Evolutionary conservation across 1,140 invertebrate species (phyloP).

Genomic region (Panagrolaimus sp.): DNA sequence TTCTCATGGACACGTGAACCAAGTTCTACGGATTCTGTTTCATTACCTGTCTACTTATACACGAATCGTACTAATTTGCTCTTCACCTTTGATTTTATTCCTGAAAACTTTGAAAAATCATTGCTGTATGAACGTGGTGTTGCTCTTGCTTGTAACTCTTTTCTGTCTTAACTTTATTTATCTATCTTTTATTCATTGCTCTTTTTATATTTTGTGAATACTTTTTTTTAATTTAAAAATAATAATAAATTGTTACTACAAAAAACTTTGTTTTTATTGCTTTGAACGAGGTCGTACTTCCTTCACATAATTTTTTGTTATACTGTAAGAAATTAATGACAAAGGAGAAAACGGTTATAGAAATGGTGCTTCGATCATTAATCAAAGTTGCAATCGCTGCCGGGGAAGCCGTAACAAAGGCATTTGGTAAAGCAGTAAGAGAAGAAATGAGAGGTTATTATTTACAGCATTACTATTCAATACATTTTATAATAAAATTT

Average conservation of each 20-base stretch:
- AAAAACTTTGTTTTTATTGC: not conserved
- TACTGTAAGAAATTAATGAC: too few species aligned
- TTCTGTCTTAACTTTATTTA: conserved; percentile 8
- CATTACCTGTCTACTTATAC: conserved; percentile 92
- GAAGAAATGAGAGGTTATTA: conserved; percentile 30
- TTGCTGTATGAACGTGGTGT: conserved; percentile 94
- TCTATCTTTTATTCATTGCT: not conserved
- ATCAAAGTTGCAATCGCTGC: conserved; percentile 29
- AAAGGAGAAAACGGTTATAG: not conserved
- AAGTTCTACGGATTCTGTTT: conserved; percentile 64
- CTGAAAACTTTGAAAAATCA: conserved; percentile 75
- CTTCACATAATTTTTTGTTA: too few species aligned
- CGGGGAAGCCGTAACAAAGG: conserved; percentile 35
- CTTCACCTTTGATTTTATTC: conserved; percentile 88
- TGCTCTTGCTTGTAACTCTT: conserved; percentile 62
- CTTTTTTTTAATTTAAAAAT: not conserved
- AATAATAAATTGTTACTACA: not conserved
- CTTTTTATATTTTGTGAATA: not conserved
- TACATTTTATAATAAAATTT: not conserved
- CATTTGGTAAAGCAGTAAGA: conserved; percentile 25
- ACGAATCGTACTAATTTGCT: conserved; percentile 85
- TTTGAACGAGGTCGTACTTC: too few species aligned
- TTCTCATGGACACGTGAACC: conserved; percentile 44
- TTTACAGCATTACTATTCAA: not conserved
- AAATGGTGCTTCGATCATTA: conserved; percentile 32